Conservation (phyloP, 2,888 invertebrate species). For the Yponomeuta malinellus region DNA sequence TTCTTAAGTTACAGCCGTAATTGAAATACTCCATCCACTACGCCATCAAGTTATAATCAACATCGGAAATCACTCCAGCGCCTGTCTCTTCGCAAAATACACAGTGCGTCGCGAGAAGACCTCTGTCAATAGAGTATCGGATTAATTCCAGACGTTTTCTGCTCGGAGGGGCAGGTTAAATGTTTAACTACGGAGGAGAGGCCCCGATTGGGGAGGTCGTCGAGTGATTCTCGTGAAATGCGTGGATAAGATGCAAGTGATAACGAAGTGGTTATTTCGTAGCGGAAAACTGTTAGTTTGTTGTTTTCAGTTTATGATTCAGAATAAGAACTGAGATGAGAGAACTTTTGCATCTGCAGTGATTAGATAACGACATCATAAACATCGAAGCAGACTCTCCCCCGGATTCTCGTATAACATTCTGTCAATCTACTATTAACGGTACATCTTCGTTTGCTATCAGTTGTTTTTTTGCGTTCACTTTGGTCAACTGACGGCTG, state of each 20-base stretch:
- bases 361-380: too few relatives aligned
- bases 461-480: too few relatives aligned
- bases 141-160: constrained; percentile 18
- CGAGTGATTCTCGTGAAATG: background rate
- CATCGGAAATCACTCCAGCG: background rate
- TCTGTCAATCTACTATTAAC: too few relatives aligned
- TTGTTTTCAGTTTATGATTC: too few relatives aligned
- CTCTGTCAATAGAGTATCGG: constrained; percentile 20
- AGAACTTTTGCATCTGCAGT: too few relatives aligned
- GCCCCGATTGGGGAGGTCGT: background rate
- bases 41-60: background rate
- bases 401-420: too few relatives aligned
- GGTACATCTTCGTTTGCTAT: too few relatives aligned
- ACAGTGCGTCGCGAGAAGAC: constrained; percentile 13
- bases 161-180: constrained; percentile 19
- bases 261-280: background rate
- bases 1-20: too few relatives aligned
- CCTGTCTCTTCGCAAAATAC: background rate
- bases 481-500: too few relatives aligned
- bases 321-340: too few relatives aligned
- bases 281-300: background rate
- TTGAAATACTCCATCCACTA: background rate
- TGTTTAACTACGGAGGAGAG: constrained; percentile 18
- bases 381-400: too few relatives aligned
- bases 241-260: background rate